Conservation (phyloP, 2,888 invertebrate species). For the Odontocolon sp. region DNA sequence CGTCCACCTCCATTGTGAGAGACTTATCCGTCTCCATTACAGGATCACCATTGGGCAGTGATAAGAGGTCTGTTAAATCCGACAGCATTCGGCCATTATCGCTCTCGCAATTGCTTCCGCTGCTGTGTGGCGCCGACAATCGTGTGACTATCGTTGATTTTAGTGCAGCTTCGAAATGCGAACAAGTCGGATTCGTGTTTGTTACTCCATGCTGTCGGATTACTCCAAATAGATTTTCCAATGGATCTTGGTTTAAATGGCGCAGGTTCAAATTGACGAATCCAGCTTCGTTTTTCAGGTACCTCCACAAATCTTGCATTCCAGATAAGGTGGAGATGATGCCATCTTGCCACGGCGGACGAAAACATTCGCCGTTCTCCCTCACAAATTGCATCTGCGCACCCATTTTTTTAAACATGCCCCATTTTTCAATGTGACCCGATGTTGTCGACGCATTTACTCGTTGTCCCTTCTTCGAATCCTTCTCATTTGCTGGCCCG, state of each 20-base stretch:
- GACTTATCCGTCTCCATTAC: too few species aligned
- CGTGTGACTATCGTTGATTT: background rate
- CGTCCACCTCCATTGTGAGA: background rate
- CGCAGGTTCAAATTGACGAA: background rate
- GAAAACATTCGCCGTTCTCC: background rate
- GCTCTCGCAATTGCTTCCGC: background rate
- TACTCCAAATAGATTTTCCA: background rate
- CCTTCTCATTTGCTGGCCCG: background rate
- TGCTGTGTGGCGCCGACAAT: background rate
- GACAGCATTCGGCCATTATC: background rate
- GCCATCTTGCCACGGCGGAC: constrained; percentile 1
- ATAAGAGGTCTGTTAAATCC: background rate
- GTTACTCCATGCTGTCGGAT: background rate
- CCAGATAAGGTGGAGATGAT: background rate
- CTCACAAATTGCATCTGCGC: background rate
- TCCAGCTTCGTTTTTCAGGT: background rate
- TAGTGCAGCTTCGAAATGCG: background rate
- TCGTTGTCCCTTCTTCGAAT: background rate
- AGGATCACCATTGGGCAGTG: background rate
- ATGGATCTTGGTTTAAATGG: background rate
- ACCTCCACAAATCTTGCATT: background rate
- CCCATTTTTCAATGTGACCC: background rate
- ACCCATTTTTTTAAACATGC: background rate
- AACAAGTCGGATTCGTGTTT: background rate
- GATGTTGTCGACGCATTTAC: background rate